Evolutionary conservation across 1,140 invertebrate species (phyloP), one percentile per base, ranked within the genome.

Genomic region (Drosophila gunungcola): DNA sequence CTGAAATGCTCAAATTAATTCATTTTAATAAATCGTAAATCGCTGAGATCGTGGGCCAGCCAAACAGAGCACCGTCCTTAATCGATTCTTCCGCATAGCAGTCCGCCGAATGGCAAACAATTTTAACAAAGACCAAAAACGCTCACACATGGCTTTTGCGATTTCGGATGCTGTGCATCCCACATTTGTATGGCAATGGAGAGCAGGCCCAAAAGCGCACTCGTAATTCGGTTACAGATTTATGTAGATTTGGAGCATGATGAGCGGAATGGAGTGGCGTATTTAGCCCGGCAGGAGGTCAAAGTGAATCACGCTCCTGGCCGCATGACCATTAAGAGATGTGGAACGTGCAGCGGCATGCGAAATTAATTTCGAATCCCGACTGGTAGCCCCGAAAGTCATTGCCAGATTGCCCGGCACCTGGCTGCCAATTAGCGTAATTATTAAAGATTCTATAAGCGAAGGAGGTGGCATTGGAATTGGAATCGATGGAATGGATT

Each of bases 361-460:
- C 73, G 80, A 88, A 88, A 89, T 89, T 80, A 80, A 88, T 88
- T 88, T 88, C 34, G 29, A 69, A 39, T 55, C 43, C 36, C 43
- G 1, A 9, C 3, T 1, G 39, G 39, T 68, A 41, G 21, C 41
- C 73, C 73, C 63, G n/a, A 77, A 77, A 68, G 73, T 55, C 56
- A 76, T 55, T 58, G 27, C 53, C 53, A 41, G 54, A 52, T 52
- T 52, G 32, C 29, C 41, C 54, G 46, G 84, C 84, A 89, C 84
- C 84, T 89, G 84, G 84, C 85, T 84, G 84, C 85, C 84, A 89
- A 89, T 89, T 89, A 89, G 84, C 77, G 80, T 89, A 84, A 89
- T 89, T 89, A 89, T 89, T 89, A 89, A 84, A 77, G 73, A 89
- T 82, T 78, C 78, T 70, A 60, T 63, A 57, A 64, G 73, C 60